Evolutionary conservation across 2,797 vertebrate genomes (phyloP).

Genomic region (Mormyrus hasselquistii): DNA sequence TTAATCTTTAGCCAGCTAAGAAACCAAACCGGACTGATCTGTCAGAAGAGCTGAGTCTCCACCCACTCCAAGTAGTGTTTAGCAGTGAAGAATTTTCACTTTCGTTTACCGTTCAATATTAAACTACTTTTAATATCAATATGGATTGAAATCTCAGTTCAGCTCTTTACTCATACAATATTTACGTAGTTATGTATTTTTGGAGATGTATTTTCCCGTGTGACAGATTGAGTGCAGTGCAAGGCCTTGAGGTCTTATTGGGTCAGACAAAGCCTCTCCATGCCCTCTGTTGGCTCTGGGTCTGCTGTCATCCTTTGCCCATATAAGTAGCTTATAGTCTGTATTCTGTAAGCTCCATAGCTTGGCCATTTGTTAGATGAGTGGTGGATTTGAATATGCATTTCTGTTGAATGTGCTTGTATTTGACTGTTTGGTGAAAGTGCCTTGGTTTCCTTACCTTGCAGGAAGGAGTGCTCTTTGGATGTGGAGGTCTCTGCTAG

Average conservation of each 20-base stretch:
- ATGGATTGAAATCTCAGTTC: neutral
- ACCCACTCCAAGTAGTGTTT: neutral
- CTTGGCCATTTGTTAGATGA: neutral
- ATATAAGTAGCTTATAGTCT: neutral
- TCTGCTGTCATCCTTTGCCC: neutral
- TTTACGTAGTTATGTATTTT: neutral
- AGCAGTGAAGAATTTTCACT: neutral
- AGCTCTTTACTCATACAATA: neutral
- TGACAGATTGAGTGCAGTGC: neutral
- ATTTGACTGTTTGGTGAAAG: neutral
- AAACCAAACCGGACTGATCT: neutral
- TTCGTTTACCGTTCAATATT: neutral
- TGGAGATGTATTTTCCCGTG: neutral
- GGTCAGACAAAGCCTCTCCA: neutral
- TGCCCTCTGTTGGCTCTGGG: neutral
- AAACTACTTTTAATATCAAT: neutral
- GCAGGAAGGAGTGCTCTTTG: slow-evolving; percentile 73
- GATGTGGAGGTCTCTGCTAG: slow-evolving; percentile 88
- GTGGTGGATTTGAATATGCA: neutral
- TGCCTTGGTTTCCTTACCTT: neutral
- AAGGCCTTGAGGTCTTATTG: neutral
- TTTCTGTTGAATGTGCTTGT: neutral
- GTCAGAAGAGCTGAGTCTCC: neutral
- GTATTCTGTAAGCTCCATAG: neutral
- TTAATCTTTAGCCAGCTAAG: neutral